Conservation (phyloP, 1,140 invertebrate genomes). For the Dinoponera quadriceps region DNA sequence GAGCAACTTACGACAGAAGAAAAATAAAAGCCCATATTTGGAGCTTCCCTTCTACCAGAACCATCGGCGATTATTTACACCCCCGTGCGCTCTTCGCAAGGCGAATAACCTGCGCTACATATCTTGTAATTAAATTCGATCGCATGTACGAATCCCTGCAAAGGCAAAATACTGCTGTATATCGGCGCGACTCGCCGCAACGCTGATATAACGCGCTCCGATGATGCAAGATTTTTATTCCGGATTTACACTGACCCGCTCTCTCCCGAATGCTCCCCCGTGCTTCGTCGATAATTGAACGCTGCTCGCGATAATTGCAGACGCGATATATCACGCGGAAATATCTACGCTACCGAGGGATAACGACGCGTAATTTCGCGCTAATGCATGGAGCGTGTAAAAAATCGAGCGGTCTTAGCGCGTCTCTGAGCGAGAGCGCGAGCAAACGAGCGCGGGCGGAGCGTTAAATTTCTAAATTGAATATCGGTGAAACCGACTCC, state of each 20-base stretch:
- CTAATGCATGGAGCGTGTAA: too few relatives aligned
- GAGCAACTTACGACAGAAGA: too few relatives aligned
- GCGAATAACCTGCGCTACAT: slow-evolving; percentile 38
- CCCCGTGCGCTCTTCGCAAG: background rate
- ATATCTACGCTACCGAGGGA: slow-evolving; percentile 21
- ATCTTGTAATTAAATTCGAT: slow-evolving; percentile 60
- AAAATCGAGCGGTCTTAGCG: background rate
- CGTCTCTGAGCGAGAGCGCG: too few relatives aligned
- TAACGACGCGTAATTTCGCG: slow-evolving; percentile 35
- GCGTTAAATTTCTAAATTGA: background rate
- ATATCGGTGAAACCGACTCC: background rate
- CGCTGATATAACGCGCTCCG: slow-evolving; percentile 21
- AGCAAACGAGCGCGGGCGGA: too few relatives aligned
- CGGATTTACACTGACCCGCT: background rate
- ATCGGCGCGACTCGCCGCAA: slow-evolving; percentile 6
- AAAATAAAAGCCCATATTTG: too few relatives aligned
- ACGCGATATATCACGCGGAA: slow-evolving; percentile 8
- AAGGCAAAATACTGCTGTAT: slow-evolving; percentile 9
- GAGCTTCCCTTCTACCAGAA: too few relatives aligned
- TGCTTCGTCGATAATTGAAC: slow-evolving; percentile 44
- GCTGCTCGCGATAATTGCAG: slow-evolving; percentile 36
- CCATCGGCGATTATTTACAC: slow-evolving; percentile 37
- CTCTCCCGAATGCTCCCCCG: slow-evolving; percentile 27
- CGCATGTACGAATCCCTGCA: slow-evolving; percentile 38
- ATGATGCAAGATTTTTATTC: slow-evolving; percentile 57